phyloP scores from a whole-genome alignment of 1,140 invertebrate genomes.

The Drosophila mojavensis region DNA sequence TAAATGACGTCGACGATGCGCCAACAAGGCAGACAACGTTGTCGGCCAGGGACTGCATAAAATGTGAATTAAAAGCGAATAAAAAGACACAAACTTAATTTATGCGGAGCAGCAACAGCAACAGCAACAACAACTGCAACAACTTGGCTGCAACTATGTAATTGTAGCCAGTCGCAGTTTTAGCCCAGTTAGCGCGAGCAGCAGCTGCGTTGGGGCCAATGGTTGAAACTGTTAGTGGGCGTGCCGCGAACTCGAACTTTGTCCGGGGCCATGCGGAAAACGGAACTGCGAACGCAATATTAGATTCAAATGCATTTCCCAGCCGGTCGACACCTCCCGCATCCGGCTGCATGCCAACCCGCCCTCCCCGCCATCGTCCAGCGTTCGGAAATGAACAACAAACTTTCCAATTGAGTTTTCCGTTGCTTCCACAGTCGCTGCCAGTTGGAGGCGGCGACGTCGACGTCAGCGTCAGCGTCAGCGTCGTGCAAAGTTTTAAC shows the following conservation, averaged over 20 bases:
- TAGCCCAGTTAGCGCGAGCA: slow-evolving; percentile 4
- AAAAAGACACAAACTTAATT: slow-evolving; percentile 71
- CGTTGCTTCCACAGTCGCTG: slow-evolving; percentile 20
- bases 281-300: slow-evolving; percentile 74
- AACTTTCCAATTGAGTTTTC: slow-evolving; percentile 77
- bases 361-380: slow-evolving; percentile 1
- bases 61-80: slow-evolving; percentile 67
- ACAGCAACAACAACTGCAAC: slow-evolving; percentile 5
- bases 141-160: slow-evolving; percentile 18
- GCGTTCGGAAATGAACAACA: slow-evolving; percentile 69
- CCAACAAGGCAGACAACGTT: not conserved
- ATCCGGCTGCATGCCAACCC: slow-evolving; percentile 35
- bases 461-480: too few species aligned
- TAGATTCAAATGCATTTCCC: slow-evolving; percentile 77
- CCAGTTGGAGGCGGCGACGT: slow-evolving; percentile 4
- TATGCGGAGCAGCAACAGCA: slow-evolving; percentile 50
- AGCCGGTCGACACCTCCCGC: slow-evolving; percentile 63
- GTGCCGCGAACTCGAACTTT: slow-evolving; percentile 41
- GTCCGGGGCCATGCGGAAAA: slow-evolving; percentile 20
- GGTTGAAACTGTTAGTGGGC: slow-evolving; percentile 49
- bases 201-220: slow-evolving; percentile 23
- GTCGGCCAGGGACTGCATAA: slow-evolving; percentile 35
- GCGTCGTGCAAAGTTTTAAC: slow-evolving; percentile 62
- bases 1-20: slow-evolving; percentile 58
- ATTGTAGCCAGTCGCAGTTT: slow-evolving; percentile 12